Evolutionary conservation across 1,140 invertebrate species (phyloP).

Genomic region (Oncopodura yosiiana): DNA sequence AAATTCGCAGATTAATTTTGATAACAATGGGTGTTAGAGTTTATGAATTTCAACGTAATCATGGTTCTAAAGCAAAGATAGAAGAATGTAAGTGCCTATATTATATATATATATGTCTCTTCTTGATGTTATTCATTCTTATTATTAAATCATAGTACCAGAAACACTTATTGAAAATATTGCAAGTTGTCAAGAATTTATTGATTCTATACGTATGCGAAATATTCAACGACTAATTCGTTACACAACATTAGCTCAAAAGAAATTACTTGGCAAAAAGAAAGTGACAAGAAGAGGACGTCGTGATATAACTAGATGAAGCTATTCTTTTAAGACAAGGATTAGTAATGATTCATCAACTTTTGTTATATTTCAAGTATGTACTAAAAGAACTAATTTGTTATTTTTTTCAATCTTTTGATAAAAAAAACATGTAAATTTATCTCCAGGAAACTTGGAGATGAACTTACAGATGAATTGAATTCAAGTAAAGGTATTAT

Average conservation of each 20-base stretch:
- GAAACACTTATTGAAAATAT: not conserved
- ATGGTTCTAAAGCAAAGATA: not conserved
- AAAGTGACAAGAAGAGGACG: not conserved
- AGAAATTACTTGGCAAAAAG: constrained; percentile 13
- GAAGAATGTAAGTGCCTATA: constrained; percentile 13
- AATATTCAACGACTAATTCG: constrained; percentile 9
- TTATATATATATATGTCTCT: too few relatives aligned
- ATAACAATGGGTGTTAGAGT: constrained; percentile 14
- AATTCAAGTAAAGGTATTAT: not conserved
- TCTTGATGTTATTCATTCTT: too few relatives aligned
- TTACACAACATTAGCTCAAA: constrained; percentile 15
- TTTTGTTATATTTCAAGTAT: constrained; percentile 25
- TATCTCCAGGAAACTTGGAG: constrained; percentile 13
- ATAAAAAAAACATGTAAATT: not conserved
- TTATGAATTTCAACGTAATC: constrained; percentile 4
- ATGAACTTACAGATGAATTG: constrained; percentile 6
- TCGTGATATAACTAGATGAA: constrained; percentile 11
- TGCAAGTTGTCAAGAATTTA: not conserved
- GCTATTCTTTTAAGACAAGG: constrained; percentile 20
- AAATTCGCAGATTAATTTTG: constrained; percentile 5
- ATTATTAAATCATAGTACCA: not conserved
- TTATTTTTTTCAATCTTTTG: not conserved
- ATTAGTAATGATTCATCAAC: constrained; percentile 23
- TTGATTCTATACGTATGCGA: not conserved
- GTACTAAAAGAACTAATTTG: not conserved